Evolutionary conservation across 1,140 invertebrate species (phyloP).

Genomic region (Drosophila kohkoa): DNA sequence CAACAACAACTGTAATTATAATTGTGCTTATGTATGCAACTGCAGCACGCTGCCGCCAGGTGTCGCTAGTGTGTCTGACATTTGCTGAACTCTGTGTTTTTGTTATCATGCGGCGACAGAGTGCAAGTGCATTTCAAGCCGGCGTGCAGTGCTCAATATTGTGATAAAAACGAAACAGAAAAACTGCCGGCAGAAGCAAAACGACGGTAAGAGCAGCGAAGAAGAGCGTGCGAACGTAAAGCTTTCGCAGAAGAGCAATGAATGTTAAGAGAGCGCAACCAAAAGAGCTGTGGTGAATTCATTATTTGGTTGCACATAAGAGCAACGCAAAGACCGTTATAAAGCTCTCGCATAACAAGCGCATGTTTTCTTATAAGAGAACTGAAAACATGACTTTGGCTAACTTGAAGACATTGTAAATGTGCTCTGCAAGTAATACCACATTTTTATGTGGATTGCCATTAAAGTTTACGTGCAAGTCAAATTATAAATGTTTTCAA

Average conservation of each 20-base stretch:
- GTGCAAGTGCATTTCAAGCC: conserved; percentile 27
- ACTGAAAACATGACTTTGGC: background rate
- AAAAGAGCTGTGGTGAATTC: conserved; percentile 46
- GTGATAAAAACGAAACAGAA: conserved; percentile 16
- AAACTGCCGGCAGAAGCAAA: conserved; percentile 1
- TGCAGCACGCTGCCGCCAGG: conserved; percentile 32
- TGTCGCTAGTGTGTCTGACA: conserved; percentile 26
- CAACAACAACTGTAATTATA: background rate
- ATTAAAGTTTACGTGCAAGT: background rate
- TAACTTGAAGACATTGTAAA: background rate
- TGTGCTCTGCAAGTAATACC: background rate
- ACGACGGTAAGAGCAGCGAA: background rate
- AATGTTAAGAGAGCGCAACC: background rate
- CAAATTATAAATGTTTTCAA: background rate
- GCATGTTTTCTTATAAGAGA: conserved; percentile 20
- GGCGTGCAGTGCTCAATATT: conserved; percentile 19
- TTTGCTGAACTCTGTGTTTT: conserved; percentile 17
- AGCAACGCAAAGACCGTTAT: background rate
- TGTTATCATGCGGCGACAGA: conserved; percentile 22
- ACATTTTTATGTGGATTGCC: background rate
- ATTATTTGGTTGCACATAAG: conserved; percentile 2
- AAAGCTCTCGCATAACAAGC: background rate
- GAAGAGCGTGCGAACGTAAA: background rate
- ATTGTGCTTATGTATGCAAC: conserved; percentile 23
- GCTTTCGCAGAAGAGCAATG: background rate